phyloP scores from a whole-genome alignment of 1,140 invertebrate genomes.

The Acromyrmex heyeri region DNA sequence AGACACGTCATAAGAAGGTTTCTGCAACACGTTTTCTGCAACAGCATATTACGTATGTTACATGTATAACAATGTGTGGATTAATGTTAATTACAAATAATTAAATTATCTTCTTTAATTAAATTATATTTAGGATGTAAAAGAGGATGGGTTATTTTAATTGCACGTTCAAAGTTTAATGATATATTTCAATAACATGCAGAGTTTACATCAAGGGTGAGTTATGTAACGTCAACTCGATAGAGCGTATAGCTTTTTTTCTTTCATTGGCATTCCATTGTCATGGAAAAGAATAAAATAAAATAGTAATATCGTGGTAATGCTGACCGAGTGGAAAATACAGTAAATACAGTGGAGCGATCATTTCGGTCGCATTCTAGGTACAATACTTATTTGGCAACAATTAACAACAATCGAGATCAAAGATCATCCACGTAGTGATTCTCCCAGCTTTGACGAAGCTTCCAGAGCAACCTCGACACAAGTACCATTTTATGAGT shows the following conservation, averaged over 20 bases:
- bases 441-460: slow-evolving; percentile 5
- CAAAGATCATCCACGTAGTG: slow-evolving; percentile 69
- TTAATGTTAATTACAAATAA: background rate
- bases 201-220: slow-evolving; percentile 84
- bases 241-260: slow-evolving; percentile 62
- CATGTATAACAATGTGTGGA: background rate
- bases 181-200: slow-evolving; percentile 83
- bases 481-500: slow-evolving; percentile 55
- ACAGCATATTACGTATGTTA: background rate
- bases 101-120: background rate
- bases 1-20: background rate
- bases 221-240: slow-evolving; percentile 80
- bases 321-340: slow-evolving; percentile 83
- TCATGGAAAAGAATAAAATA: slow-evolving; percentile 81
- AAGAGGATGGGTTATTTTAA: background rate
- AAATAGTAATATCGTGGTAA: slow-evolving; percentile 82
- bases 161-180: slow-evolving; percentile 78
- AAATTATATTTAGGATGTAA: background rate
- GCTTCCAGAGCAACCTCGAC: slow-evolving; percentile 3
- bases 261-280: slow-evolving; percentile 68
- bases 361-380: slow-evolving; percentile 56
- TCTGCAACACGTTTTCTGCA: background rate
- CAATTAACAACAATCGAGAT: slow-evolving; percentile 86
- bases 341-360: slow-evolving; percentile 72
- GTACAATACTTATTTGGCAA: slow-evolving; percentile 84